Base-by-base conservation (phyloP, 1,140 invertebrate species). In the Anadara kagoshimensis region DNA sequence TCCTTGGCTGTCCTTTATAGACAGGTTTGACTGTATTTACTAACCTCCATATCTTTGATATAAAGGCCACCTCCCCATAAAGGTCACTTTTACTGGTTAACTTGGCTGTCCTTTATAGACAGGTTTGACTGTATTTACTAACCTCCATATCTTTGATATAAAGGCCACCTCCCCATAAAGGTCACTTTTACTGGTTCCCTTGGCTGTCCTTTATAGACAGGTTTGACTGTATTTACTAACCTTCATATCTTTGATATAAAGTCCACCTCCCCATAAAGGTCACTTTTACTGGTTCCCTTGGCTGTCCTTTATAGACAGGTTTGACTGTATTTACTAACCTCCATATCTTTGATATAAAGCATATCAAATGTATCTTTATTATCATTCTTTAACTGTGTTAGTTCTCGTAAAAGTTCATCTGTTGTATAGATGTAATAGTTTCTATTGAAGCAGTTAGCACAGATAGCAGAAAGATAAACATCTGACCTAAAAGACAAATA, bases 361-460 rank as follows among this genome's bases (percentile, higher is more conserved):
- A 78, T 49, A 58, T 81, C 77, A 79, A 78, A 81, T 45, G 69
- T 69, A 22, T 76, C 73, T 26, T 56, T 73, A 18, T 76, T 73
- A 1, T 64, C 41, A 54, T 24, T 47, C 36, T 56, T 49, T 41
- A 73, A 61, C 10, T 43, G 45, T 8, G 63, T 29, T 14, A 81
- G 71, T 11, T 69, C 51, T 63, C 45, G 62, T 18, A 63, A 53
- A 16, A 81, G 62, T n/a, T 76, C 66, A 12, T 41, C 41, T 26
- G 41, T 49, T 22, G 68, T n/a, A 11, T 75, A 70, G 1, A 78
- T 72, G 24, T 47, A 29, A n/a, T 62, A 67, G 3, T 44, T 26
- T 11, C 45, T 45, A 54, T 47, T 36, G 26, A 53, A 18, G 59
- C 56, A 53, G 29, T 69, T 54, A 12, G 24, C 22, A 56, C 69